These are phyloP conservation scores for Drosophila nr. perissopoda DNA, from an alignment of 2,888 invertebrate species.

Conservation along the genomic window DNA sequence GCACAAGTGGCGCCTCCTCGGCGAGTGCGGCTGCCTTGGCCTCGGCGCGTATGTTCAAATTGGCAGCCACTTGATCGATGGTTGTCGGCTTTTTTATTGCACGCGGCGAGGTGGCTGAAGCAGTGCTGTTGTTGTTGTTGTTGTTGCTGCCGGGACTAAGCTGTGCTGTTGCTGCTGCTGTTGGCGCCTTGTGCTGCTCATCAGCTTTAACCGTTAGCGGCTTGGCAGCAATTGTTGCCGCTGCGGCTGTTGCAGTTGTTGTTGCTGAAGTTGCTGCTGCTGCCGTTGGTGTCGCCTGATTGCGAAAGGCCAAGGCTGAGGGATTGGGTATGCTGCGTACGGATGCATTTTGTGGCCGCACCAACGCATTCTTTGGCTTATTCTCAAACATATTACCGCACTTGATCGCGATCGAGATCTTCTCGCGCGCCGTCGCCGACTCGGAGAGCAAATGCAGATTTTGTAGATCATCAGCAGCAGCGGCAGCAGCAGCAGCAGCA, in stretches of 20 bases:
- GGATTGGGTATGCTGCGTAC: slow-evolving; percentile 89
- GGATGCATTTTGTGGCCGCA: slow-evolving; percentile 86
- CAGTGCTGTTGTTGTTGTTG: slow-evolving; percentile 32
- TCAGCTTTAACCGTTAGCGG: slow-evolving; percentile 48
- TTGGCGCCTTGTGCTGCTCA: slow-evolving; percentile 41
- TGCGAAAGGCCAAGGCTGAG: slow-evolving; percentile 87
- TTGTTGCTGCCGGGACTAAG: slow-evolving; percentile 54
- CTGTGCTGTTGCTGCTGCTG: slow-evolving; percentile 24
- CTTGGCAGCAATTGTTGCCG: slow-evolving; percentile 32
- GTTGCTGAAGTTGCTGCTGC: slow-evolving; percentile 41
- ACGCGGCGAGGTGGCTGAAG: slow-evolving; percentile 62
- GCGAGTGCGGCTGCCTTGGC: slow-evolving; percentile 77
- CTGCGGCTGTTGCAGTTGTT: slow-evolving; percentile 24
- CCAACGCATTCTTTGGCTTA: slow-evolving; percentile 78
- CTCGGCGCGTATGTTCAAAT: slow-evolving; percentile 83
- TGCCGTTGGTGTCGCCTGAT: slow-evolving; percentile 77
- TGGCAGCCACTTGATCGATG: slow-evolving; percentile 84
- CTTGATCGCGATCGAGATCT: slow-evolving; percentile 78
- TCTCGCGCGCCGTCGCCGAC: slow-evolving; percentile 84
- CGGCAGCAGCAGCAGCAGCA: slow-evolving; percentile 10
- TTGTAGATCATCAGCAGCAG: slow-evolving; percentile 82
- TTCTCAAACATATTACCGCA: slow-evolving; percentile 64
- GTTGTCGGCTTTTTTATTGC: slow-evolving; percentile 82
- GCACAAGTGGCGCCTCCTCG: slow-evolving; percentile 51
- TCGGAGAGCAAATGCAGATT: slow-evolving; percentile 87